Base-by-base conservation (phyloP, 53 echinoderm and acorn worm species). In the Mesocentrotus franciscanus region DNA sequence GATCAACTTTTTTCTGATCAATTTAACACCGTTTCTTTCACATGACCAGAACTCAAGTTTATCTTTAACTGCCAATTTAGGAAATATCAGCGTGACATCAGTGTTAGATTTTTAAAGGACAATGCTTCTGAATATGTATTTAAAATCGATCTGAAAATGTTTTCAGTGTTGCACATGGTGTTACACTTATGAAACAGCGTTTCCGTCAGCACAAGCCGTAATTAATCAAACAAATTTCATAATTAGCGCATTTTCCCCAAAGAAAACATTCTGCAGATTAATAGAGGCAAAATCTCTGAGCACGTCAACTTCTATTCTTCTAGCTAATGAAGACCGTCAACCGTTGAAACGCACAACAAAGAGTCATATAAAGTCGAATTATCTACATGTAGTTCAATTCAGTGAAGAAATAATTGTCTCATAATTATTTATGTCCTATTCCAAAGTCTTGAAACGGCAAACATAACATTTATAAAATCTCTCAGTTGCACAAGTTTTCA, bases 371-470 rank as follows among this genome's bases (percentile, higher is more conserved):
- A 36, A 36, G 10, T 75, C 35, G 79, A 79, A 10, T 72, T 29
- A 30, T 30, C 72, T 70, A 49, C 10, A 27, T 12, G 10, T 15
- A n/a, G 72, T 72, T 72, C 18, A 29, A 29, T 11, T 74, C 14
- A 1, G 74, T 30, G 74, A 29, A 74, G 74, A 74, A 68, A 74
- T 74, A 11, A 32, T 10, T 74, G 32, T 74, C 74, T 32, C 10
- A 4, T 0, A 74, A 27, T 32, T 68, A 75, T 75, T 30, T 75
- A 15, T 20, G 55, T 84, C 84, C 17, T 22, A 9, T 18, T 49
- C 55, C 34, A 30, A 15, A 58, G 12, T 56, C 87, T n/a, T 57
- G 56, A 87, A 87, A 57, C 87, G 58, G 87, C 87, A 87, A 87
- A 57, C 87, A 10, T 58, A 66, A 61, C 39, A 60, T 91, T 57